Base-by-base conservation (phyloP, 1,140 invertebrate species). In the Pachypeltis micranthus region DNA sequence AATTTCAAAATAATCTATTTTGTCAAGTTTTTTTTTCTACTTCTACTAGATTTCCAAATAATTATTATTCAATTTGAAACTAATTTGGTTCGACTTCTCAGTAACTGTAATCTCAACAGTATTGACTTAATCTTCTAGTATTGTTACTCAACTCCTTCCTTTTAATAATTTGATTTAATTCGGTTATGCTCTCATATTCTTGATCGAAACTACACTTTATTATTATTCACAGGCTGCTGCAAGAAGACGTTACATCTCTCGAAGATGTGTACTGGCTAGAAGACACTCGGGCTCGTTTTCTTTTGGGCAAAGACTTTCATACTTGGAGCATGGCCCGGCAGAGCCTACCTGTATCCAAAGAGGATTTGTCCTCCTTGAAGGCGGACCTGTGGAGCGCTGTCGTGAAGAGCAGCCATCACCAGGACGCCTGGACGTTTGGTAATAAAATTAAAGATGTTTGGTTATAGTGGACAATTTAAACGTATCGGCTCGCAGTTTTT, bases 261-360 rank as follows among this genome's bases (percentile, higher is more conserved):
- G 89, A 91, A 74, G 88, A 92, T 74, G 88, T 90, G 14, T 92
- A 92, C 74, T 91, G 88, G 88, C 78, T 91, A 69, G 88, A 91
- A 72, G 88, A 91, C 72, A 83, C 81, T 60, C 80, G 82, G 61
- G 86, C 83, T 4, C 80, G 84, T 24, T 79, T 83, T 63, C 80
- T 85, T 4, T 78, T 92, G 16, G 86, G 86, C 57, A 87, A 87
- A 74, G 87, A 91, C 74, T 83, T 90, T 73, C 78, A 79, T n/a
- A 77, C 81, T 64, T 92, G 88, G 88, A 85, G 82, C 21, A 76
- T 81, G 47, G 88, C 87, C 10, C 77, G 88, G 3, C 86, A 89
- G 70, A 83, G 83, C 27, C 74, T 92, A 66, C 89, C 89, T 51
- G 88, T 83, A 24, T 87, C 85, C 44, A 88, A 90, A 73, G 82